These are phyloP conservation scores for Lampris incognitus DNA, from an alignment of 2,113 vertebrate genomes.

Conservation along the genomic window DNA sequence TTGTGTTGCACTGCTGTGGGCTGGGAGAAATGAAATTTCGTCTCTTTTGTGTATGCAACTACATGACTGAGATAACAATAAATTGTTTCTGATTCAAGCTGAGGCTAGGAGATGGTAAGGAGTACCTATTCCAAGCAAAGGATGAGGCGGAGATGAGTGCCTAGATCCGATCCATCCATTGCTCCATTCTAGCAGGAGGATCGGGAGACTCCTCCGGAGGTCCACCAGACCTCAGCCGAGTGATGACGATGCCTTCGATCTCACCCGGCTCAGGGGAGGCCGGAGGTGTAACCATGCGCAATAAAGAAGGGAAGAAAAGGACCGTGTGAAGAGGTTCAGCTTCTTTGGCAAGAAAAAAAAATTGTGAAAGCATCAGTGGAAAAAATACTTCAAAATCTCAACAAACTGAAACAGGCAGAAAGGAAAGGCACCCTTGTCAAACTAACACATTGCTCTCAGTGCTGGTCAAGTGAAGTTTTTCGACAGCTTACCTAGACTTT, in stretches of 20 bases:
- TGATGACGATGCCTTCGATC: constrained; percentile 91
- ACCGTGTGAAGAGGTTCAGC: constrained; percentile 93
- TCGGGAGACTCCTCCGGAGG: constrained; percentile 75
- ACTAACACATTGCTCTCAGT: constrained; percentile 60
- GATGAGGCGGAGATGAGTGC: constrained; percentile 94
- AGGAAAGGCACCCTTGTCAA: constrained; percentile 56
- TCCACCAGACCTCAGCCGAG: constrained; percentile 85
- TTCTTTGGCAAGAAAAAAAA: constrained; percentile 96
- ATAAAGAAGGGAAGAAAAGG: constrained; percentile 89
- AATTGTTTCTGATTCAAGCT: constrained; percentile 3
- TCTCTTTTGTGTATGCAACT: no score
- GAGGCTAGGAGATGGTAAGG: constrained; percentile 92
- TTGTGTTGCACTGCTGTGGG: no score
- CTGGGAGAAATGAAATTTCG: no score
- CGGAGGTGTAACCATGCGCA: constrained; percentile 85
- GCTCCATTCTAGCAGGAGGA: constrained; percentile 71
- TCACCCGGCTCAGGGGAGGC: constrained; percentile 81
- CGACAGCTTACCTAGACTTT: constrained; percentile 57
- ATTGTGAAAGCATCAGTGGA: constrained; percentile 38
- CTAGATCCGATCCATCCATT: constrained; percentile 87
- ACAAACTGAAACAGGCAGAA: constrained; percentile 65
- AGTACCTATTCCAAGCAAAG: constrained; percentile 93
- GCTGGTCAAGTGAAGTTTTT: constrained; percentile 52
- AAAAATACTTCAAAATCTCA: constrained; percentile 50
- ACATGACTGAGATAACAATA: not conserved